Conservation (phyloP, 2,113 vertebrate genomes). For the Ictidomys tridecemlineatus region DNA sequence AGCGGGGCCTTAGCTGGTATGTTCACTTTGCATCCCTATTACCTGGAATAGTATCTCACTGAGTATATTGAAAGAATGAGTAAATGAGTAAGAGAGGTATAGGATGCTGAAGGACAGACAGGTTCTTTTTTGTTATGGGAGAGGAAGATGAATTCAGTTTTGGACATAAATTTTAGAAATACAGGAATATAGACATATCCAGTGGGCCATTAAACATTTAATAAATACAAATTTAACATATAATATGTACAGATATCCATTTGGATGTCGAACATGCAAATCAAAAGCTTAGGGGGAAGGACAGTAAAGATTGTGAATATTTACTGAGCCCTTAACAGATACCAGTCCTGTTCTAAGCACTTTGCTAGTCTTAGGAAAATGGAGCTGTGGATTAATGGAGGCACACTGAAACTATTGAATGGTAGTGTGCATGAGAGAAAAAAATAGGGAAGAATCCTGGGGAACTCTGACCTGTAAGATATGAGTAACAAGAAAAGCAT, state of each 20-base stretch:
- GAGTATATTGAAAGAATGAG: neutral
- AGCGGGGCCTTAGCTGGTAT: neutral
- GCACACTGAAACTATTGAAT: neutral
- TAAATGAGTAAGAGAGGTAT: neutral
- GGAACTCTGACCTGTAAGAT: neutral
- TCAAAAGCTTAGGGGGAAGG: neutral
- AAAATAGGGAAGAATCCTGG: neutral
- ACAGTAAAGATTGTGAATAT: neutral
- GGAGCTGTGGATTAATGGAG: neutral
- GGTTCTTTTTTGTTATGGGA: neutral
- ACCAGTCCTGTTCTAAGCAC: neutral
- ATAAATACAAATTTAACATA: neutral
- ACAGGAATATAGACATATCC: neutral
- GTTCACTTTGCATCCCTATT: neutral
- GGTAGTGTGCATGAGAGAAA: neutral
- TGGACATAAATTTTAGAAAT: neutral
- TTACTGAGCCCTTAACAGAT: neutral
- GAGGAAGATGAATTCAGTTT: neutral
- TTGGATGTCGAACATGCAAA: neutral
- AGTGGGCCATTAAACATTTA: neutral
- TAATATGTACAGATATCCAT: neutral
- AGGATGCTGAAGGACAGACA: neutral
- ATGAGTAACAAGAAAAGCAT: neutral
- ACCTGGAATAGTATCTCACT: neutral
- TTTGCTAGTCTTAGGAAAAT: neutral